These are phyloP conservation scores for Gonioctena quinquepunctata DNA, from an alignment of 1,140 invertebrate genomes.

Conservation along the genomic window DNA sequence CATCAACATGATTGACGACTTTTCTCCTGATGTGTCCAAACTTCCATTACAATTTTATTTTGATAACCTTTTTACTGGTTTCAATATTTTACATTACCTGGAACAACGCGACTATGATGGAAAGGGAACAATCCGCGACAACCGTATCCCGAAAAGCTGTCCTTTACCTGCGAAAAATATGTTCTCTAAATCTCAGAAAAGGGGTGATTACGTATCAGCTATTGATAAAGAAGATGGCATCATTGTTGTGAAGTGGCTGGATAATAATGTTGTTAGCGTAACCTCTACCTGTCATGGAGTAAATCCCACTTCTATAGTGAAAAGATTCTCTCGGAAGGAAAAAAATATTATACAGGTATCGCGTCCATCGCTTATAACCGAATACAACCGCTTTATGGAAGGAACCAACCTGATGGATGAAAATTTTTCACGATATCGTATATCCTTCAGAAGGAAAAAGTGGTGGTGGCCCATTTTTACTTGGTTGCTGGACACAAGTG, in stretches of 20 bases:
- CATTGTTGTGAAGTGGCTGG: conserved; percentile 23
- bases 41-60: conserved; percentile 12
- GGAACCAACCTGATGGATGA: conserved; percentile 15
- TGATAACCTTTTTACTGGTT: conserved; percentile 15
- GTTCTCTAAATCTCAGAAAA: background rate
- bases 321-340: conserved; percentile 32
- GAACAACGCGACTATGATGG: background rate
- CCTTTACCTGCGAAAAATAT: conserved; percentile 7
- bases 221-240: conserved; percentile 25
- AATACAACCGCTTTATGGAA: conserved; percentile 10
- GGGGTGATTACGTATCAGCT: conserved; percentile 47
- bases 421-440: conserved; percentile 49
- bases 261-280: conserved; percentile 33
- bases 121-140: conserved; percentile 19
- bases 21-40: conserved; percentile 10
- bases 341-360: conserved; percentile 19
- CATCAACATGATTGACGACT: conserved; percentile 30
- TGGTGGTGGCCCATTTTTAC: conserved; percentile 49
- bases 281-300: conserved; percentile 30
- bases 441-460: conserved; percentile 52
- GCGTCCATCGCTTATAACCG: conserved; percentile 2
- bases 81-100: conserved; percentile 1
- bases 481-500: conserved; percentile 39
- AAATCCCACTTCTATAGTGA: conserved; percentile 19
- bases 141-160: conserved; percentile 7